Percentiles rank a stretch among this genome's conserved stretches.
Evolutionary conservation across 1,140 invertebrate species (phyloP).

Genomic region (Drosophila orosa): DNA sequence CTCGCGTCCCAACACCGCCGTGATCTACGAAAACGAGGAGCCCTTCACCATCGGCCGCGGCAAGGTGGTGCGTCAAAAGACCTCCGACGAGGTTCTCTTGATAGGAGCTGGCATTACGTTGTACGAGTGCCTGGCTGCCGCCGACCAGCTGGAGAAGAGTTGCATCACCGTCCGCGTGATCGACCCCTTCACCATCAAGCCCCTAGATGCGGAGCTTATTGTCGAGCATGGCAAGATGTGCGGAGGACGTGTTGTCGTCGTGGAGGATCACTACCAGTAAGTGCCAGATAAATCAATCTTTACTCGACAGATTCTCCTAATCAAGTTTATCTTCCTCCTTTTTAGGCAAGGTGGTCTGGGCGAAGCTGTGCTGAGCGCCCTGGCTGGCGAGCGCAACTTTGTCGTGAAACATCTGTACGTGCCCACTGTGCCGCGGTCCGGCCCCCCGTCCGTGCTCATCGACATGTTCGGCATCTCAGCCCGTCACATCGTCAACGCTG

Average conservation of each 20-base stretch:
- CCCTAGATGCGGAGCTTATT: slow-evolving; percentile 93
- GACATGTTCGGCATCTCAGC: slow-evolving; percentile 96
- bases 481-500: slow-evolving; percentile 90
- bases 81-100: slow-evolving; percentile 92
- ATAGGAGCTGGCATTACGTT: slow-evolving; percentile 97
- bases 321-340: neutral
- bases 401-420: slow-evolving; percentile 95
- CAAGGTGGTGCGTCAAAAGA: slow-evolving; percentile 90
- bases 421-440: slow-evolving; percentile 94
- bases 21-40: slow-evolving; percentile 96
- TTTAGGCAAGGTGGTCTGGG: slow-evolving; percentile 93
- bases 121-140: slow-evolving; percentile 94
- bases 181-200: slow-evolving; percentile 98
- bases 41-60: slow-evolving; percentile 92
- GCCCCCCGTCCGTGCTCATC: slow-evolving; percentile 92
- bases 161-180: slow-evolving; percentile 92
- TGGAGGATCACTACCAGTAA: slow-evolving; percentile 98
- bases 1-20: slow-evolving; percentile 94
- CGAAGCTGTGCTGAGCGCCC: slow-evolving; percentile 94
- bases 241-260: slow-evolving; percentile 94
- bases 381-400: slow-evolving; percentile 90
- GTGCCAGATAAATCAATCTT: slow-evolving; percentile 30
- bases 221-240: slow-evolving; percentile 91
- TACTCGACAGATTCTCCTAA: neutral
- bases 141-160: slow-evolving; percentile 89